Evolutionary conservation across 2,888 invertebrate species (phyloP).

Genomic region (Microctonus brassicae): DNA sequence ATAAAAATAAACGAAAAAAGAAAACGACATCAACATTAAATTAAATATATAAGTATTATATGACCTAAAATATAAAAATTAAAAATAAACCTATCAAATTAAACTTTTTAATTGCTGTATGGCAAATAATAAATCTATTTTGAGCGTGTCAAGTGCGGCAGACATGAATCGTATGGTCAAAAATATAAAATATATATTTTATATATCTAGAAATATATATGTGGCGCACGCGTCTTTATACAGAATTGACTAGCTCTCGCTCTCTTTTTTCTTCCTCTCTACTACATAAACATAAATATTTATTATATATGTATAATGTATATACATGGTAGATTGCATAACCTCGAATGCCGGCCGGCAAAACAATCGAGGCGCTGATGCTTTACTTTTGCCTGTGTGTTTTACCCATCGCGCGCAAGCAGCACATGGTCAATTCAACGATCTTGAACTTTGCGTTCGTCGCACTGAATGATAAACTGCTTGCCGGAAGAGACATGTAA

Average conservation of each 20-base stretch:
- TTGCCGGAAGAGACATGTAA: conserved; percentile 1
- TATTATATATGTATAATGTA: neutral
- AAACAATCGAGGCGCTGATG: neutral
- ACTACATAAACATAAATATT: neutral
- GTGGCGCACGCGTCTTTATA: no score
- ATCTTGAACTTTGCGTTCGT: conserved; percentile 30
- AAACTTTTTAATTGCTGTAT: neutral
- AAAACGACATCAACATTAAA: neutral
- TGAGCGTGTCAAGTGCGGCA: neutral
- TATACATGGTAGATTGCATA: conserved; percentile 13
- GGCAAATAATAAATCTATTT: neutral
- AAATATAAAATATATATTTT: neutral
- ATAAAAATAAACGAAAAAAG: no score
- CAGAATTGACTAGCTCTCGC: no score
- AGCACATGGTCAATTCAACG: conserved; percentile 26
- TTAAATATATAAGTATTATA: no score
- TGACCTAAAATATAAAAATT: neutral
- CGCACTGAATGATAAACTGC: conserved; percentile 1
- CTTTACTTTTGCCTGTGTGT: neutral
- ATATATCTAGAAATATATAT: neutral
- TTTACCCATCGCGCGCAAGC: conserved; percentile 1
- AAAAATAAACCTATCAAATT: neutral
- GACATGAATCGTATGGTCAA: neutral
- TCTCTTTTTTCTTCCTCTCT: no score
- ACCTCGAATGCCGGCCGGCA: conserved; percentile 6